Conservation (phyloP, 2,113 vertebrate species). For the Grus americana region DNA sequence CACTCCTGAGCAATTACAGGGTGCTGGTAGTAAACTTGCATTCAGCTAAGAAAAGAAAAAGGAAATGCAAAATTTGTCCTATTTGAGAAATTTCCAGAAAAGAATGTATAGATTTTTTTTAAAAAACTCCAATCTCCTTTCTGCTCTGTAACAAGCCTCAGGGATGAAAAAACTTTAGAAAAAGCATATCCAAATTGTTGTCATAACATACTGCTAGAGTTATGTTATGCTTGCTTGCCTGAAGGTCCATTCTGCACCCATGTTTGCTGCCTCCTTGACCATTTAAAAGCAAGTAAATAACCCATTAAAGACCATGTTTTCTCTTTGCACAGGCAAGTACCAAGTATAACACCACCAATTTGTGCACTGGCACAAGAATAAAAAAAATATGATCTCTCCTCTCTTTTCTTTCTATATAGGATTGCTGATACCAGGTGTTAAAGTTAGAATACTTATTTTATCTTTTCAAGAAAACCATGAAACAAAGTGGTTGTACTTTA, state of each 20-base stretch:
- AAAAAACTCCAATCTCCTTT: background rate
- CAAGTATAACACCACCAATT: background rate
- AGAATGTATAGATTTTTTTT: background rate
- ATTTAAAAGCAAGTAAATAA: background rate
- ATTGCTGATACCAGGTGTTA: background rate
- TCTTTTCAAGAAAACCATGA: background rate
- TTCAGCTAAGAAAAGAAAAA: background rate
- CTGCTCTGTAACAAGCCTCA: background rate
- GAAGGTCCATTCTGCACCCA: background rate
- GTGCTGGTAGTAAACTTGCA: background rate
- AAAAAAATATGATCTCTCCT: background rate
- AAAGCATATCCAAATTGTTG: background rate
- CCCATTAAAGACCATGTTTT: accelerated
- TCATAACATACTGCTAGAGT: background rate
- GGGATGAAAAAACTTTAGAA: background rate
- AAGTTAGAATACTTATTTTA: background rate
- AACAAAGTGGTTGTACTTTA: background rate
- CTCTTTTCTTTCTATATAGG: background rate
- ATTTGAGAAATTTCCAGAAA: background rate
- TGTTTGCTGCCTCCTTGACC: background rate
- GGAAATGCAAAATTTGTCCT: background rate
- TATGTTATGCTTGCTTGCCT: background rate
- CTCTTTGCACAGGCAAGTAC: background rate
- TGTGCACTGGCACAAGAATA: background rate
- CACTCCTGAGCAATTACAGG: background rate